Conservation (phyloP, 2,888 invertebrate species). For the Zele albiditarsus region DNA sequence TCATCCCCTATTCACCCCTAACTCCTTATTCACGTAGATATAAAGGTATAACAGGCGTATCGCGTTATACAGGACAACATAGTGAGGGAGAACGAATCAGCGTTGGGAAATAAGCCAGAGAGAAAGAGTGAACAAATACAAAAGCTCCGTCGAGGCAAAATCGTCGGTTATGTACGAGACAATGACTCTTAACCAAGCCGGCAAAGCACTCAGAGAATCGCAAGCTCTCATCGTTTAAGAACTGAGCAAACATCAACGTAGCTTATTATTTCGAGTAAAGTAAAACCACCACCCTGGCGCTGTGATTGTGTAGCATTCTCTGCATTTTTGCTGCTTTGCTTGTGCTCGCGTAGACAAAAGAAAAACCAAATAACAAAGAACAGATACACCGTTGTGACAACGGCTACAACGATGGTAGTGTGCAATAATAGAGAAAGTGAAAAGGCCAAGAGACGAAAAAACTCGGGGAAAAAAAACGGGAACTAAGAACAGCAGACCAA, state of each 20-base stretch:
- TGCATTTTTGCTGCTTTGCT: constrained; percentile 54
- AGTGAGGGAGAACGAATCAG: constrained; percentile 7
- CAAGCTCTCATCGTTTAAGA: constrained; percentile 55
- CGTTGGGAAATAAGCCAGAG: constrained; percentile 3
- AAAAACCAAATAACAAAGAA: constrained; percentile 28
- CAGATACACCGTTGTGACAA: background rate
- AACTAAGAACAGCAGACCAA: constrained; percentile 10
- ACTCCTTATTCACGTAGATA: constrained; percentile 1
- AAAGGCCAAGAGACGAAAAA: constrained; percentile 16
- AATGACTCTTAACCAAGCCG: constrained; percentile 46
- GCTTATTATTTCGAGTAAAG: constrained; percentile 57
- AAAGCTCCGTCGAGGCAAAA: constrained; percentile 27
- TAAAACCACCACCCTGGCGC: constrained; percentile 35
- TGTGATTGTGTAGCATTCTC: constrained; percentile 25
- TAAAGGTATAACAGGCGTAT: constrained; percentile 8
- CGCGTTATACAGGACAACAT: constrained; percentile 3
- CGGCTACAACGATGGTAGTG: constrained; percentile 2
- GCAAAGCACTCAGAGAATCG: constrained; percentile 47
- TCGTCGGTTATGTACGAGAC: constrained; percentile 49
- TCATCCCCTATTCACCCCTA: background rate
- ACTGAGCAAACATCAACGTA: constrained; percentile 58
- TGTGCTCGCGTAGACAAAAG: constrained; percentile 42
- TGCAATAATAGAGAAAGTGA: constrained; percentile 7
- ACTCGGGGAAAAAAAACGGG: constrained; percentile 1
- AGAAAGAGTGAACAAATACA: background rate